Evolutionary conservation across 2,797 vertebrate species (phyloP).

Genomic region (Pantherophis vulpinus): DNA sequence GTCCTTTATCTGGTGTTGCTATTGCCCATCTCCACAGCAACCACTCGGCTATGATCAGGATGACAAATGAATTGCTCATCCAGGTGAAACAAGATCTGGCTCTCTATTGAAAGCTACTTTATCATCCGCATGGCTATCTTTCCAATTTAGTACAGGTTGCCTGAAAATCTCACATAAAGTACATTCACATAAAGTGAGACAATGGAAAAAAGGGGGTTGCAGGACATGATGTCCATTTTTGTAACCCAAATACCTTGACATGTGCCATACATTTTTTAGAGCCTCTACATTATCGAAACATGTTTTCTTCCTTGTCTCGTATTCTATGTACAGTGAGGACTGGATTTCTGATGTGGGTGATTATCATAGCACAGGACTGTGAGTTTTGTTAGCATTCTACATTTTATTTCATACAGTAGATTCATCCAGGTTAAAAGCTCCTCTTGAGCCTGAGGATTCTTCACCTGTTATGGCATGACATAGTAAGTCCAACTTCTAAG

Average conservation of each 20-base stretch:
- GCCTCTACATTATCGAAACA: background rate
- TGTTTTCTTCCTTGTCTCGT: background rate
- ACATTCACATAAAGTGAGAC: background rate
- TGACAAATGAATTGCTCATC: background rate
- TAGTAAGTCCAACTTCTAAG: background rate
- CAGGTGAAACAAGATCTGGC: background rate
- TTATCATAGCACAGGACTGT: background rate
- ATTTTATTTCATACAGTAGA: background rate
- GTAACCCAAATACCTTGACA: background rate
- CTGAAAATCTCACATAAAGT: background rate
- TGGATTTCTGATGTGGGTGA: background rate
- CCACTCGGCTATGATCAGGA: background rate
- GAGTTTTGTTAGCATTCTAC: background rate
- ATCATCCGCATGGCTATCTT: background rate
- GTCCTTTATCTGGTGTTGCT: background rate
- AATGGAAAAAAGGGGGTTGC: background rate
- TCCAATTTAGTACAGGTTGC: background rate
- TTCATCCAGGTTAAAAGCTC: background rate
- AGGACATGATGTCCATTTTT: background rate
- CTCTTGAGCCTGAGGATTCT: background rate
- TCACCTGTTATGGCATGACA: background rate
- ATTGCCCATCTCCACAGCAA: conserved; percentile 9
- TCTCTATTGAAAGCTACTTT: background rate
- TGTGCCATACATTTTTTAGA: background rate
- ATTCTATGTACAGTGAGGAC: background rate